Evolutionary conservation across 2,888 invertebrate species (phyloP).

Genomic region (Syrphus vitripennis): DNA sequence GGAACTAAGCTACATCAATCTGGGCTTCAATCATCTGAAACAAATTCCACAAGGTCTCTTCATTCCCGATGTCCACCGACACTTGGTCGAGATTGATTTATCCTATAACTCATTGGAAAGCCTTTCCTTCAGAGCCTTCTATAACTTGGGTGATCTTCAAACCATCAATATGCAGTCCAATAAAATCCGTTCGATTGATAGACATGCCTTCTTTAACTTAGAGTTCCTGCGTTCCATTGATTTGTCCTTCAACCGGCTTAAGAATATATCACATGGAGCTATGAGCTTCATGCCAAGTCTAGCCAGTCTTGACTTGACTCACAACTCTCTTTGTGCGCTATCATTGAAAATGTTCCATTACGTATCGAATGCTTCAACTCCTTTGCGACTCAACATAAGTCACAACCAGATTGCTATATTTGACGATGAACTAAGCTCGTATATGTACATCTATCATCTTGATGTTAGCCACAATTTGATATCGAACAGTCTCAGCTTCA

Average conservation of each 20-base stretch:
- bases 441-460: constrained; percentile 85
- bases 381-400: constrained; percentile 89
- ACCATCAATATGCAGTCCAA: constrained; percentile 91
- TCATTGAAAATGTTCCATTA: constrained; percentile 87
- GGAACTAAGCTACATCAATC: constrained; percentile 89
- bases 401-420: constrained; percentile 83
- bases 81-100: constrained; percentile 89
- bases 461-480: constrained; percentile 88
- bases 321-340: constrained; percentile 88
- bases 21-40: constrained; percentile 92
- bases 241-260: constrained; percentile 91
- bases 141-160: constrained; percentile 87
- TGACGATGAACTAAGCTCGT: constrained; percentile 79
- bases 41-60: constrained; percentile 87
- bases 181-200: constrained; percentile 87
- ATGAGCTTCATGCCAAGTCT: constrained; percentile 90
- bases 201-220: constrained; percentile 89
- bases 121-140: constrained; percentile 87
- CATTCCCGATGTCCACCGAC: constrained; percentile 86
- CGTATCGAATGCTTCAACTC: constrained; percentile 85
- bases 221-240: constrained; percentile 91
- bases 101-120: constrained; percentile 90
- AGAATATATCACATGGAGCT: constrained; percentile 87
- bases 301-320: constrained; percentile 90
- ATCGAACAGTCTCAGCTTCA: constrained; percentile 85